A percentile compares a stretch with the other conserved stretches of the same genome.
These are phyloP conservation scores for Nowickia ferox DNA, from an alignment of 2,888 invertebrate species.

Conservation along the genomic window DNA sequence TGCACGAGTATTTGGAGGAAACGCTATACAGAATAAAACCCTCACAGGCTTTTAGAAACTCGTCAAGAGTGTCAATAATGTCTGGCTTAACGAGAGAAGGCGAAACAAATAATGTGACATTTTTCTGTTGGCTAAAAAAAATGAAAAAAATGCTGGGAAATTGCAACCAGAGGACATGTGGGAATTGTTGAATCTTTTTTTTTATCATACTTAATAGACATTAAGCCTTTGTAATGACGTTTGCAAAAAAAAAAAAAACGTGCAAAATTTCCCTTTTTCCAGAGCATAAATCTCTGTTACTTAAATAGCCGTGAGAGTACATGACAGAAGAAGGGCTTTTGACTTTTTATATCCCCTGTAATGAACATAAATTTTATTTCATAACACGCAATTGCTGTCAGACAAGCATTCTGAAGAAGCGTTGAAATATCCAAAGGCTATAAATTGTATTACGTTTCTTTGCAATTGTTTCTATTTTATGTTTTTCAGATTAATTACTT, in stretches of 20 bases:
- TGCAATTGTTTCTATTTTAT: conserved; percentile 38
- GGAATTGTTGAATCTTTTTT: conserved; percentile 48
- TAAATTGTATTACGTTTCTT: conserved; percentile 51
- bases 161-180: conserved; percentile 64
- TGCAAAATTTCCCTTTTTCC: conserved; percentile 66
- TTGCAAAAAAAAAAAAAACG: conserved; percentile 47
- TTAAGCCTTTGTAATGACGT: background rate
- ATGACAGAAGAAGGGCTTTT: conserved; percentile 23
- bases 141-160: conserved; percentile 52
- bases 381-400: conserved; percentile 58
- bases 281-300: conserved; percentile 36
- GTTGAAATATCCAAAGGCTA: conserved; percentile 50
- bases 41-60: conserved; percentile 64
- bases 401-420: background rate
- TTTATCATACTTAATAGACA: conserved; percentile 41
- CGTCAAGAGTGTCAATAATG: conserved; percentile 72
- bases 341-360: background rate
- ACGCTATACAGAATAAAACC: conserved; percentile 51
- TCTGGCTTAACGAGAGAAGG: conserved; percentile 63
- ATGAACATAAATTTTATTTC: conserved; percentile 63
- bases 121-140: conserved; percentile 42
- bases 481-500: conserved; percentile 51
- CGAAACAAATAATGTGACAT: conserved; percentile 41
- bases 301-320: background rate
- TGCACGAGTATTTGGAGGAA: conserved; percentile 24